phyloP scores from a whole-genome alignment of 2,113 vertebrate genomes.

The Nematolebias whitei region DNA sequence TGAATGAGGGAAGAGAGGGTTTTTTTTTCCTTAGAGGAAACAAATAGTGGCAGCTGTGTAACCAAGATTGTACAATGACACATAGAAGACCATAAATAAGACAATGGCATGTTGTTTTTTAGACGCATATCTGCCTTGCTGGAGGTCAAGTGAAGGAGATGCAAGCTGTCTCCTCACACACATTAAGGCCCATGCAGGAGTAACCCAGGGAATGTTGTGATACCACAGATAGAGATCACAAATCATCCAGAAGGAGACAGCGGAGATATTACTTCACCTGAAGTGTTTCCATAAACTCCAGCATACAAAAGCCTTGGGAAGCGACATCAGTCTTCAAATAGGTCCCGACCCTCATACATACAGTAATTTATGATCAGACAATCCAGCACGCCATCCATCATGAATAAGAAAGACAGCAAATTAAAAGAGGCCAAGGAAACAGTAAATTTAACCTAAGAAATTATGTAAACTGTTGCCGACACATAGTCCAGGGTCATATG shows the following conservation, averaged over 20 bases:
- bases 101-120: slow-evolving; percentile 74
- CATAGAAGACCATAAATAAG: slow-evolving; percentile 70
- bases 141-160: slow-evolving; percentile 74
- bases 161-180: slow-evolving; percentile 33
- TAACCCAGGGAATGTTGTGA: slow-evolving; percentile 39
- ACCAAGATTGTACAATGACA: slow-evolving; percentile 60
- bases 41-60: slow-evolving; percentile 25
- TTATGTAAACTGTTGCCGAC: slow-evolving; percentile 22
- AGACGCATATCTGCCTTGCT: slow-evolving; percentile 29
- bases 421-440: slow-evolving; percentile 41
- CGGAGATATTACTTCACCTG: slow-evolving; percentile 70
- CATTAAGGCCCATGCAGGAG: slow-evolving; percentile 32
- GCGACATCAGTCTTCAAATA: slow-evolving; percentile 59
- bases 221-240: slow-evolving; percentile 59
- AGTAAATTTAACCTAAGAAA: slow-evolving; percentile 26
- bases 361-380: slow-evolving; percentile 62
- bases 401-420: slow-evolving; percentile 46
- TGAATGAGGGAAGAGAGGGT: slow-evolving; percentile 28
- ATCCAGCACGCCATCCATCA: slow-evolving; percentile 62
- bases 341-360: slow-evolving; percentile 56
- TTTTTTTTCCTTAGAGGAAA: slow-evolving; percentile 61
- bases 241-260: slow-evolving; percentile 72
- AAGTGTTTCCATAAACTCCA: slow-evolving; percentile 76
- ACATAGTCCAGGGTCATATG: slow-evolving; percentile 12
- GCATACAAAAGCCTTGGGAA: slow-evolving; percentile 69